Base-by-base conservation (phyloP, 2,113 vertebrate genomes). In the Vanacampus margaritifer region DNA sequence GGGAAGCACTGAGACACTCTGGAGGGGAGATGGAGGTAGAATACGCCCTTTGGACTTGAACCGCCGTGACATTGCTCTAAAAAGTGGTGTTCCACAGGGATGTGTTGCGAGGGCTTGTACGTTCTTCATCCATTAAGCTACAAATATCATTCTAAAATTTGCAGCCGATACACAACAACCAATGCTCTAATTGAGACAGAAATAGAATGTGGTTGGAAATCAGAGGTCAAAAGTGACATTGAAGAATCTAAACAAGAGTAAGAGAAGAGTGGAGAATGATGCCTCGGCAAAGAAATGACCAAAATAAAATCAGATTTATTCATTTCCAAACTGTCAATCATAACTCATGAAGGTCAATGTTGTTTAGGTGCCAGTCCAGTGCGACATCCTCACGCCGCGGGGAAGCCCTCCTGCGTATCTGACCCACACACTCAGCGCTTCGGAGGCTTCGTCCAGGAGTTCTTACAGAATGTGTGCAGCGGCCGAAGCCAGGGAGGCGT, bases 1-100 rank as follows among this genome's bases (percentile, higher is more conserved):
- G 0, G 95, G 95, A 60, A 97, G 95, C 91, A 94, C 94, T 0
- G 97, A 99, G 78, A 94, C 95, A 0, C 91, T 98, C 28, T 98
- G 94, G 94, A 97, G 94, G 81, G 80, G 88, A 3, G 92, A 92
- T 3, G 37, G 81, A 67, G 89, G 88, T 90, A 43, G 26, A 24
- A 17, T 43, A 17, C 14, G 14, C 26, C 1, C 5, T 46, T 46
- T 46, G 5, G 45, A 46, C 17, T 46, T 5, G 17, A 21, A 51
- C 14, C 9, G 2, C n/a, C 10, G 8, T 23, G 21, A 51, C 21
- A 2, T 56, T 28, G 4, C 19, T 48, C 48, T 23, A 23, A 51
- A 50, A 50, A 51, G 2, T 35, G 28, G 14, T 32, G 26, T 32
- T 57, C 54, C 54, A 17, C 26, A 19, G 26, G 28, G 24, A 16